Evolutionary conservation across 2,888 invertebrate genomes (phyloP).

Genomic region (Beris chalybata): DNA sequence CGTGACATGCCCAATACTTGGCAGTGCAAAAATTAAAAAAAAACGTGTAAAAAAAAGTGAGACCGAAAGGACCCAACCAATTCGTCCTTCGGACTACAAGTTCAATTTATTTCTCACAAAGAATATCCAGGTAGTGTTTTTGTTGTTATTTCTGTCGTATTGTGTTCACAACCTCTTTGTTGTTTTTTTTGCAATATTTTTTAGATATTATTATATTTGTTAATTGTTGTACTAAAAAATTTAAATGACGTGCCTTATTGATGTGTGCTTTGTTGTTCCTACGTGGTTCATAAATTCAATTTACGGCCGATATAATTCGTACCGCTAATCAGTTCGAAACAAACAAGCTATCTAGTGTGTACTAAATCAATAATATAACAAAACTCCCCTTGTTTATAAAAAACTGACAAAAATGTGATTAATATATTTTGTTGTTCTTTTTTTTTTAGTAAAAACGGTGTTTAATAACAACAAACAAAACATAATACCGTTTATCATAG

Average conservation of each 20-base stretch:
- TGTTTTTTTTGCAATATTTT: not conserved
- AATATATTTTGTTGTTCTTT: no score
- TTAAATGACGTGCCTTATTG: no score
- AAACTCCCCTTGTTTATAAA: not conserved
- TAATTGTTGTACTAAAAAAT: no score
- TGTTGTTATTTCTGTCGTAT: not conserved
- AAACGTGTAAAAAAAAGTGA: not conserved
- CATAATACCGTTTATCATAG: not conserved
- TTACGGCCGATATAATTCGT: no score
- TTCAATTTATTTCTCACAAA: not conserved
- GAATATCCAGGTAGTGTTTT: slow-evolving; percentile 3
- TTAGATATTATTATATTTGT: not conserved
- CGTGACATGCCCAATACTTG: not conserved
- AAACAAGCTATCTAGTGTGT: slow-evolving; percentile 2
- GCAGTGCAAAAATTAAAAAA: not conserved
- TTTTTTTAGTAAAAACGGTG: not conserved
- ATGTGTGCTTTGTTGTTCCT: slow-evolving; percentile 28
- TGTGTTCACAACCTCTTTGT: not conserved
- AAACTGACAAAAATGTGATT: no score
- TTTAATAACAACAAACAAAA: slow-evolving; percentile 1
- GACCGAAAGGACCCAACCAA: not conserved
- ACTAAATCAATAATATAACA: not conserved
- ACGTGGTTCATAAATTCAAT: not conserved
- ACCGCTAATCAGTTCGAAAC: slow-evolving; percentile 18
- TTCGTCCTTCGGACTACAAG: not conserved